Percentiles rank a stretch among this genome's conserved stretches.
phyloP scores from a whole-genome alignment of 1,140 invertebrate genomes.

The Tetramorium alpestre region DNA sequence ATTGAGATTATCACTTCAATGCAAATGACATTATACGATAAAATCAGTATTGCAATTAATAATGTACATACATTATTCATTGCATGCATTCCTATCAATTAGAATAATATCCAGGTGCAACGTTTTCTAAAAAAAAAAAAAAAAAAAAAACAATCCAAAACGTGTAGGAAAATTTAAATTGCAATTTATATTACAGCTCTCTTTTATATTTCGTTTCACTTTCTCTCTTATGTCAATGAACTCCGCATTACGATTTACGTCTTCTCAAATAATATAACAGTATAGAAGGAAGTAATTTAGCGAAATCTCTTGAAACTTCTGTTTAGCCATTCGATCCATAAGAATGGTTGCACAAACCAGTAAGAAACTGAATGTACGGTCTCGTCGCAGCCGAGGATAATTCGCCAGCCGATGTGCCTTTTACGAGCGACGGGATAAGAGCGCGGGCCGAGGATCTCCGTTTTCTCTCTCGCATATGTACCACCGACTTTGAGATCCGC shows the following conservation, averaged over 20 bases:
- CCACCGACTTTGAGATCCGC: neutral
- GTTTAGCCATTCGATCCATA: slow-evolving; percentile 57
- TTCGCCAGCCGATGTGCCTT: slow-evolving; percentile 68
- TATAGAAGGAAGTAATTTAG: neutral
- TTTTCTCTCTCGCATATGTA: neutral
- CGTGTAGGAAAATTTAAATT: neutral
- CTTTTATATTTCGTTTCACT: neutral
- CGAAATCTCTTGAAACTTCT: slow-evolving; percentile 51
- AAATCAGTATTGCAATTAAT: slow-evolving; percentile 68
- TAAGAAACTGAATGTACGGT: slow-evolving; percentile 63
- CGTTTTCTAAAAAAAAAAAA: slow-evolving; percentile 1
- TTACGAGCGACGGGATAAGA: slow-evolving; percentile 70
- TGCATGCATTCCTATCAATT: slow-evolving; percentile 58
- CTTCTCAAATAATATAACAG: neutral
- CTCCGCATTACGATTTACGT: neutral
- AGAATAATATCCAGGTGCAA: slow-evolving; percentile 44
- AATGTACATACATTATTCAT: slow-evolving; percentile 70
- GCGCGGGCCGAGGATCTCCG: neutral
- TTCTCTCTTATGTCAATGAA: neutral
- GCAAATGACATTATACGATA: slow-evolving; percentile 55
- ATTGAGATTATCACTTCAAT: slow-evolving; percentile 69
- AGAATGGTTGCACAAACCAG: slow-evolving; percentile 1
- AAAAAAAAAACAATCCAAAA: neutral
- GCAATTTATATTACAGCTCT: neutral
- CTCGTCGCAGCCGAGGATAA: slow-evolving; percentile 54